Evolutionary conservation across 2,797 vertebrate genomes (phyloP).

Genomic region (Oophaga sylvatica): DNA sequence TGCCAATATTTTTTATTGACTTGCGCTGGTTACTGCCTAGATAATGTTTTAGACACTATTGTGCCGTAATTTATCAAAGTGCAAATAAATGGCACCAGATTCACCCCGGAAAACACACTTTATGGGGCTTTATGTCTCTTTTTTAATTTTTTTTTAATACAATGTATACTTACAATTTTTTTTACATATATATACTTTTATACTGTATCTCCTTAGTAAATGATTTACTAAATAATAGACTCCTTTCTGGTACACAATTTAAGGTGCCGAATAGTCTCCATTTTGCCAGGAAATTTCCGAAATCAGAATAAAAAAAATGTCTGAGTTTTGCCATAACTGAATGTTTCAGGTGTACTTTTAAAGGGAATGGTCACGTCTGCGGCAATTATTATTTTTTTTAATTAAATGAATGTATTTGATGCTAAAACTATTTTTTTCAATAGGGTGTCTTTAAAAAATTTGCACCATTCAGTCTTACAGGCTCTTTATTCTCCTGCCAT

Average conservation of each 20-base stretch:
- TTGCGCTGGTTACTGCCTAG: constrained; percentile 52
- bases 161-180: neutral
- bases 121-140: neutral
- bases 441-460: too few species aligned
- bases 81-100: constrained; percentile 53
- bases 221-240: neutral
- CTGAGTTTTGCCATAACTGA: too few species aligned
- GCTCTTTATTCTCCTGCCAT: too few species aligned
- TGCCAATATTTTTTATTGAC: constrained; percentile 62
- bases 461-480: too few species aligned
- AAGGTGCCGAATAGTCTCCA: too few species aligned
- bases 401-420: too few species aligned
- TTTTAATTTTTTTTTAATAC: neutral
- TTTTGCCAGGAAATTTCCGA: too few species aligned
- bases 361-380: too few species aligned
- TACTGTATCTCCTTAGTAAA: neutral
- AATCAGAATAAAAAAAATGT: too few species aligned
- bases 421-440: too few species aligned
- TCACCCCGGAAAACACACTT: neutral
- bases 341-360: too few species aligned
- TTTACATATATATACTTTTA: neutral
- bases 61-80: constrained; percentile 57
- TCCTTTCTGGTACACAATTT: neutral
- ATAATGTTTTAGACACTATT: constrained; percentile 55
- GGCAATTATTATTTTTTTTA: too few species aligned